Percentiles rank a stretch among this genome's conserved stretches.
Conservation (phyloP, 2,113 vertebrate species). For the Cynopterus brachyotis region DNA sequence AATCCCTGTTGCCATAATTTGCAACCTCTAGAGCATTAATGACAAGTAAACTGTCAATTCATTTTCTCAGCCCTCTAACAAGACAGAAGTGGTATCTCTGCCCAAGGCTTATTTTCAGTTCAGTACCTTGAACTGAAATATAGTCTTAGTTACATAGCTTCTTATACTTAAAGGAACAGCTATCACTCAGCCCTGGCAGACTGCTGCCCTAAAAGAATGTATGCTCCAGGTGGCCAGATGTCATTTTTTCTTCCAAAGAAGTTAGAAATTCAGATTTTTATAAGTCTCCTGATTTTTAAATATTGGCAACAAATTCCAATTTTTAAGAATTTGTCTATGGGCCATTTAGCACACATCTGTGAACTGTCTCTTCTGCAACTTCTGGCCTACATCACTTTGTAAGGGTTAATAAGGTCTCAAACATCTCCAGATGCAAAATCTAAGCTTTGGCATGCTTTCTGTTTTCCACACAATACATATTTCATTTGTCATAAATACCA, state of each 20-base stretch:
- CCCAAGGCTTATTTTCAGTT: neutral
- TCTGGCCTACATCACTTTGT: neutral
- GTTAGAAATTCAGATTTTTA: conserved; percentile 24
- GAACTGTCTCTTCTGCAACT: conserved; percentile 13
- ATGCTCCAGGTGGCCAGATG: neutral
- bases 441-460: neutral
- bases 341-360: neutral
- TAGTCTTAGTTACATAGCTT: neutral
- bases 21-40: neutral
- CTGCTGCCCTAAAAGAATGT: neutral
- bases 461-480: neutral
- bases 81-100: neutral
- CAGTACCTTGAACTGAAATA: conserved; percentile 33
- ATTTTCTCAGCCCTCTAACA: neutral
- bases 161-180: neutral
- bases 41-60: neutral
- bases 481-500: conserved; percentile 17
- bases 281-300: conserved; percentile 16
- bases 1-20: neutral
- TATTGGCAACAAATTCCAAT: conserved; percentile 41
- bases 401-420: neutral
- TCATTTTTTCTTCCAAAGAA: neutral
- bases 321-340: neutral
- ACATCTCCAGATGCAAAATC: conserved; percentile 20
- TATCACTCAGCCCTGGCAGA: neutral